phyloP scores from a whole-genome alignment of 92 coral and sea anemone genomes.

The Muricea muricata region DNA sequence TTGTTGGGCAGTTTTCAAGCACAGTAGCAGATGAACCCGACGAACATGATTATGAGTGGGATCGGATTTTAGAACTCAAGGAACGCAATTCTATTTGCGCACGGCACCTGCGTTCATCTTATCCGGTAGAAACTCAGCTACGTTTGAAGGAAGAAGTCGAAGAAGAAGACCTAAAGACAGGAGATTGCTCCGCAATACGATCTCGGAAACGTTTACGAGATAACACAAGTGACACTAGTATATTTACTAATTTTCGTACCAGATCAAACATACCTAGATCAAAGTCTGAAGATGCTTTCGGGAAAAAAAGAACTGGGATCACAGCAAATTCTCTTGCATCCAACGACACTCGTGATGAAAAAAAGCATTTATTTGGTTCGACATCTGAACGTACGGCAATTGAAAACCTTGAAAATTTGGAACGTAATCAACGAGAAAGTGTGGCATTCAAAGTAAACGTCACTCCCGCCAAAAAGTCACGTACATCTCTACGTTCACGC shows the following conservation, averaged over 20 bases:
- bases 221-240: constrained; percentile 32
- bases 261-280: constrained; percentile 40
- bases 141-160: constrained; percentile 64
- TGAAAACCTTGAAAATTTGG: not conserved
- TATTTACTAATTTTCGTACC: constrained; percentile 45
- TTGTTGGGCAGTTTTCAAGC: constrained; percentile 69
- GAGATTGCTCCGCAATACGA: not conserved
- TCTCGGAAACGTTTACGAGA: constrained; percentile 41
- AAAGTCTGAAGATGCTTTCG: constrained; percentile 70
- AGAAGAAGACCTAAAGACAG: constrained; percentile 57
- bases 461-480: constrained; percentile 72
- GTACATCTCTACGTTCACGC: not conserved
- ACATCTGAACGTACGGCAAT: not conserved
- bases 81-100: constrained; percentile 85
- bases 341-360: constrained; percentile 29
- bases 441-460: constrained; percentile 81
- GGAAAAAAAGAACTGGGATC: constrained; percentile 40
- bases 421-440: constrained; percentile 67
- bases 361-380: not conserved
- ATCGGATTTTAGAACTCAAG: constrained; percentile 83
- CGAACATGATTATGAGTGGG: constrained; percentile 72
- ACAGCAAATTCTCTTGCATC: constrained; percentile 45
- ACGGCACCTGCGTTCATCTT: constrained; percentile 95
- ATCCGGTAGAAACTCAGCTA: constrained; percentile 92
- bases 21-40: constrained; percentile 74